Base-by-base conservation (phyloP, 1,140 invertebrate species). In the Aleiodes sp. region DNA sequence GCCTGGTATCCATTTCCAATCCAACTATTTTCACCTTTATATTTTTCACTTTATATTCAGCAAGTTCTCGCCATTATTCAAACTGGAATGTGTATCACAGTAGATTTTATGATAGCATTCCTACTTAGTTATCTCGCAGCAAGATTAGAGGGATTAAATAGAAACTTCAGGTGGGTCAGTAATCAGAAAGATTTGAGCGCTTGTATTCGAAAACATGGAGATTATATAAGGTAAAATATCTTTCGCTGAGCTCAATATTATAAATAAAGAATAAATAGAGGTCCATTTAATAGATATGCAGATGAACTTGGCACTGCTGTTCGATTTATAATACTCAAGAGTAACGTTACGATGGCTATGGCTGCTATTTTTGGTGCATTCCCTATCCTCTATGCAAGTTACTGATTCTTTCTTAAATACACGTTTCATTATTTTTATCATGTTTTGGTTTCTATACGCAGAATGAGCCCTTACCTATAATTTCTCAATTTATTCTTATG, bases 1-100 rank as follows among this genome's bases (percentile, higher is more conserved):
- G 72, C 67, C 9, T 75, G 70, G 73, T 78, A 77, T 68, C 77
- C 79, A 9, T 82, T 84, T 73, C 16, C 74, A 0, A 31, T 57
- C 4, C 70, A 80, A 64, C 33, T 72, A 0, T 6, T 63, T 7
- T 35, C 29, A 10, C n/a, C 75, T 12, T 65, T 62, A 26, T 68
- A 43, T 29, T 16, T 74, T 2, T 4, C 83, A 0, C 26, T 67
- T 9, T 83, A 81, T 31, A 2, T 56, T 7, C 43, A 33, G 0
- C 79, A 84, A 21, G 39, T 70, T 1, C 28, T 80, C 4, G 59
- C 46, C 2, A 77, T 80, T 26, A 59, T 72, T 4, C 75, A 78
- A 66, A 65, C 70, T 14, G 75, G 63, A 8, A 28, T 79, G 2
- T 63, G 74, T 26, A 70, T 78, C 14, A 59, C 46, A 4, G 71